These are phyloP conservation scores for Pharmacophagus antenor DNA, from an alignment of 2,888 invertebrate species.

Conservation along the genomic window DNA sequence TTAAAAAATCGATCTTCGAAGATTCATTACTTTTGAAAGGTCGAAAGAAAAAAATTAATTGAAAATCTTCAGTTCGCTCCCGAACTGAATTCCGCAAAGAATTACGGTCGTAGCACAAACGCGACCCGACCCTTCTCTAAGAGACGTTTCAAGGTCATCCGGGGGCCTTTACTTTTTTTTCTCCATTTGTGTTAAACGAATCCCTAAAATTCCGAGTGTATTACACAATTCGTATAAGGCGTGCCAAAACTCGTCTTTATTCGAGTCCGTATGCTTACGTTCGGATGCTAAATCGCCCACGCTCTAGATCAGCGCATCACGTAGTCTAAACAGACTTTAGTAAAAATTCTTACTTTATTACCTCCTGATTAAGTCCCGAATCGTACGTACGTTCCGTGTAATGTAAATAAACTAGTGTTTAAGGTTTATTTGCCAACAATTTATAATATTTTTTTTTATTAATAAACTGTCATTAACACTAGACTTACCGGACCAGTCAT, in stretches of 20 bases:
- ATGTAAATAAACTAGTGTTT: constrained; percentile 18
- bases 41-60: constrained; percentile 10
- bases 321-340: constrained; percentile 38
- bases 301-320: constrained; percentile 29
- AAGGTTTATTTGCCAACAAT: not conserved
- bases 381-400: not conserved
- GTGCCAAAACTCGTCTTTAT: constrained; percentile 18
- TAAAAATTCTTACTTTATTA: constrained; percentile 48
- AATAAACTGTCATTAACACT: not conserved
- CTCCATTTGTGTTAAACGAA: constrained; percentile 16
- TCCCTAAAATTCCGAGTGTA: constrained; percentile 19
- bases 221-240: constrained; percentile 18
- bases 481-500: too few species aligned
- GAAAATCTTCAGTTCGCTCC: constrained; percentile 3
- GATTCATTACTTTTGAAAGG: constrained; percentile 3
- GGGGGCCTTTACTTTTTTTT: constrained; percentile 16
- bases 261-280: constrained; percentile 2
- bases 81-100: constrained; percentile 16
- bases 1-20: constrained; percentile 5
- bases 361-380: constrained; percentile 36
- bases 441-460: not conserved
- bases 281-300: constrained; percentile 28
- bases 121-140: constrained; percentile 13
- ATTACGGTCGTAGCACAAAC: constrained; percentile 16
- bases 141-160: constrained; percentile 20